phyloP scores from a whole-genome alignment of 2,888 invertebrate genomes.

The Apotomis betuletana region DNA sequence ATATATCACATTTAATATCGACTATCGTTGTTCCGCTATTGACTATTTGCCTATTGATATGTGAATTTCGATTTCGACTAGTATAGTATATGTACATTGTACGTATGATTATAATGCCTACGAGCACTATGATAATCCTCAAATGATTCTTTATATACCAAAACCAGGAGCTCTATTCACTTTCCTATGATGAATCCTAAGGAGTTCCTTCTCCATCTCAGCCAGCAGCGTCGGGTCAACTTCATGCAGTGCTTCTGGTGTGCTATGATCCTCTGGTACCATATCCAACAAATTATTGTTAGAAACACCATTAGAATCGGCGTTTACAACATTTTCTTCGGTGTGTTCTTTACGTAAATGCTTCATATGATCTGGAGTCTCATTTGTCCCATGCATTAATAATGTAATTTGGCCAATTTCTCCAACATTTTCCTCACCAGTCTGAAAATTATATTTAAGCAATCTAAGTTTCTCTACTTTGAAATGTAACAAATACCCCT shows the following conservation, averaged over 20 bases:
- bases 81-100: no score
- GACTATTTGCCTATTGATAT: no score
- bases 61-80: no score
- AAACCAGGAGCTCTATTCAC: slow-evolving; percentile 33
- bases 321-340: slow-evolving; percentile 47
- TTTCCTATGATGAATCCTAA: slow-evolving; percentile 68
- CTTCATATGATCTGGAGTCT: slow-evolving; percentile 85
- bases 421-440: slow-evolving; percentile 80
- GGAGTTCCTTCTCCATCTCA: slow-evolving; percentile 67
- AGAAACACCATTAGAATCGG: slow-evolving; percentile 50
- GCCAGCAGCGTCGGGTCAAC: slow-evolving; percentile 58
- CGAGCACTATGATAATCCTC: no score
- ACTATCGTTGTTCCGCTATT: no score
- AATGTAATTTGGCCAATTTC: slow-evolving; percentile 83
- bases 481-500: no score
- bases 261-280: slow-evolving; percentile 56
- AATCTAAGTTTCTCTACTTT: no score
- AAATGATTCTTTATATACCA: slow-evolving; percentile 1
- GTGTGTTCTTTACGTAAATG: slow-evolving; percentile 60
- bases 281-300: slow-evolving; percentile 50
- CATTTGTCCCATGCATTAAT: slow-evolving; percentile 88
- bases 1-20: no score
- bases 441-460: slow-evolving; percentile 53
- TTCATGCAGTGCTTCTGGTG: slow-evolving; percentile 49
- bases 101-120: no score